These are phyloP conservation scores for Pseudococcus jackbeardsleyi DNA, from an alignment of 2,888 invertebrate species.

Conservation along the genomic window DNA sequence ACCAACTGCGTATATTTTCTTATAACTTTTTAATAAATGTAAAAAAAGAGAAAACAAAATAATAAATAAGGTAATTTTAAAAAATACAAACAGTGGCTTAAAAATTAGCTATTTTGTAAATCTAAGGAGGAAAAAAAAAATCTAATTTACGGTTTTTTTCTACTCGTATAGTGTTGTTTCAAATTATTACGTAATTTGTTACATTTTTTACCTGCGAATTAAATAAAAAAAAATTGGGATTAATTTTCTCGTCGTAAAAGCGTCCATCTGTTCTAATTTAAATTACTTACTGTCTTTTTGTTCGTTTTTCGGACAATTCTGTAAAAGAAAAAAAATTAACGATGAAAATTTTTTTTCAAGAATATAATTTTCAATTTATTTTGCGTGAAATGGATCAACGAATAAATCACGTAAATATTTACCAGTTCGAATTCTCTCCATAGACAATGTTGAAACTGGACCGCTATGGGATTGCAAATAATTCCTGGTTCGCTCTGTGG, in stretches of 20 bases:
- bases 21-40: constrained; percentile 45
- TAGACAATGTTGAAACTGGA: constrained; percentile 67
- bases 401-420: constrained; percentile 59
- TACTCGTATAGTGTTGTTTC: constrained; percentile 53
- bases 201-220: constrained; percentile 64
- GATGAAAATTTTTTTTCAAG: not conserved
- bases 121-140: not conserved
- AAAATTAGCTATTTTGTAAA: constrained; percentile 33
- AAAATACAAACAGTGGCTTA: constrained; percentile 39
- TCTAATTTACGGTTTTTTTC: constrained; percentile 53
- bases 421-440: constrained; percentile 67
- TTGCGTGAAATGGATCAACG: not conserved
- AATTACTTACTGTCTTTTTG: constrained; percentile 66
- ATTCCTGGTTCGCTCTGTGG: constrained; percentile 66
- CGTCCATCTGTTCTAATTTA: not conserved
- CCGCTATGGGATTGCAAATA: constrained; percentile 66
- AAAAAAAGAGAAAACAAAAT: constrained; percentile 29
- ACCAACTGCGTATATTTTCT: not conserved
- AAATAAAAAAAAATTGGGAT: not conserved
- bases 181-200: constrained; percentile 62
- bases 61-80: constrained; percentile 52
- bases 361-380: not conserved
- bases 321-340: constrained; percentile 56
- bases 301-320: constrained; percentile 66
- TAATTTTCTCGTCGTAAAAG: not conserved